Percentiles rank a stretch among this genome's conserved stretches.
Evolutionary conservation across 64 coral and sea anemone genomes (phyloP).

Genomic region (Montipora foliosa): DNA sequence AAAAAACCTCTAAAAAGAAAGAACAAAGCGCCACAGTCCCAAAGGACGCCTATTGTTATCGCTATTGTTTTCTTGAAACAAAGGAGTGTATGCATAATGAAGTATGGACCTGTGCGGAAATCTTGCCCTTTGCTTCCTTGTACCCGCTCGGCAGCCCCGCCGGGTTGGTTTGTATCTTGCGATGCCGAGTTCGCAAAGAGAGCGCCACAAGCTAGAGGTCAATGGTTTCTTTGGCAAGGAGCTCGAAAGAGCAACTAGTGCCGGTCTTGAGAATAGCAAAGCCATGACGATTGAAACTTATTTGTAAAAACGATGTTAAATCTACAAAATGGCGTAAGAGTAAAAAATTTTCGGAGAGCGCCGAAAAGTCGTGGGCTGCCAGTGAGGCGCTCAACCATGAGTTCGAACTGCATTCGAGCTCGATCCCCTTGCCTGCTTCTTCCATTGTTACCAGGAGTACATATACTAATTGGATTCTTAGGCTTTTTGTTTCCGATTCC

Average conservation of each 20-base stretch:
- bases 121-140: background rate
- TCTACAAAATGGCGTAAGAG: background rate
- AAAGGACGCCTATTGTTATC: too few relatives aligned
- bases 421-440: too few relatives aligned
- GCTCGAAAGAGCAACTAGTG: conserved; percentile 12
- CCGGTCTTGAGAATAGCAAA: conserved; percentile 14
- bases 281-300: conserved; percentile 5
- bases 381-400: background rate
- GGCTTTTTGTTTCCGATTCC: too few relatives aligned
- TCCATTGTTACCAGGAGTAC: too few relatives aligned
- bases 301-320: background rate
- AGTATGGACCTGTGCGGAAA: too few relatives aligned
- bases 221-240: conserved; percentile 3
- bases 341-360: background rate
- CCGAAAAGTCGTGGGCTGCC: conserved; percentile 1
- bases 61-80: too few relatives aligned
- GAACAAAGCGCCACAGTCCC: too few relatives aligned
- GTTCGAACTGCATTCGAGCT: too few relatives aligned
- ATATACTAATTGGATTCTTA: too few relatives aligned
- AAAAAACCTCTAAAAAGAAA: too few relatives aligned
- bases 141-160: conserved; percentile 19
- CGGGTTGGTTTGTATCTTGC: conserved; percentile 17
- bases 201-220: background rate
- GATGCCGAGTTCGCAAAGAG: conserved; percentile 12
- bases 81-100: too few relatives aligned